Percentiles rank a stretch among this genome's conserved stretches.
These are phyloP conservation scores for Podotricha telesiphe DNA, from an alignment of 2,888 invertebrate species.

Conservation along the genomic window DNA sequence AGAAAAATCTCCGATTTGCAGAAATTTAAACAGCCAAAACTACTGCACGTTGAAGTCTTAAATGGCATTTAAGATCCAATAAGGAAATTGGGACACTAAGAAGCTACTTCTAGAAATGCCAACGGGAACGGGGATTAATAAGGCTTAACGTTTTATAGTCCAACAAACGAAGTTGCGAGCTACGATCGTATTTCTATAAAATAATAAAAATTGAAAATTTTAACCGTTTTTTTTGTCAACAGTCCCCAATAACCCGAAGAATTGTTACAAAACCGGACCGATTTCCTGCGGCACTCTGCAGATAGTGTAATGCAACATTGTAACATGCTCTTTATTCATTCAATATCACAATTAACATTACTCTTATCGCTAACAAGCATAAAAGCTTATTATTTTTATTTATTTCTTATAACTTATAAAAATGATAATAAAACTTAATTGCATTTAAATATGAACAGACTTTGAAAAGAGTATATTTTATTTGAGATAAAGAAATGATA, in stretches of 20 bases:
- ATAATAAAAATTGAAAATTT: not conserved
- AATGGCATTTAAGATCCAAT: no score
- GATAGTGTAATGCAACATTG: conserved; percentile 26
- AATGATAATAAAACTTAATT: conserved; percentile 11
- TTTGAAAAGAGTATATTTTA: conserved; percentile 9
- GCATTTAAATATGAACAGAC: not conserved
- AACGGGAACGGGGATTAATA: no score
- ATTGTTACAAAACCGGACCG: conserved; percentile 23
- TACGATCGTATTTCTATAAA: not conserved
- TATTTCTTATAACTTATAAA: not conserved
- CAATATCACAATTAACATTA: conserved; percentile 12
- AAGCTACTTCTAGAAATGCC: no score
- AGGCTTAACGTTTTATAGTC: no score
- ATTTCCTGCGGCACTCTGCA: conserved; percentile 12
- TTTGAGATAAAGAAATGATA: not conserved
- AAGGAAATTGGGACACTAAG: no score
- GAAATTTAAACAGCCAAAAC: no score
- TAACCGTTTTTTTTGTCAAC: conserved; percentile 25
- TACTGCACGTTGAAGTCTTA: no score
- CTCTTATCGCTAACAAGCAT: conserved; percentile 25
- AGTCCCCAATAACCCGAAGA: conserved; percentile 25
- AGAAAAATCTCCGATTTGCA: no score
- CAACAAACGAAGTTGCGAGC: no score
- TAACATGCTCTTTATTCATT: not conserved
- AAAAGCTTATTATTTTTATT: conserved; percentile 18